A percentile compares a stretch with the other conserved stretches of the same genome.
phyloP scores from a whole-genome alignment of 1,140 invertebrate species.

The Pseudomyrmex cubaensis region DNA sequence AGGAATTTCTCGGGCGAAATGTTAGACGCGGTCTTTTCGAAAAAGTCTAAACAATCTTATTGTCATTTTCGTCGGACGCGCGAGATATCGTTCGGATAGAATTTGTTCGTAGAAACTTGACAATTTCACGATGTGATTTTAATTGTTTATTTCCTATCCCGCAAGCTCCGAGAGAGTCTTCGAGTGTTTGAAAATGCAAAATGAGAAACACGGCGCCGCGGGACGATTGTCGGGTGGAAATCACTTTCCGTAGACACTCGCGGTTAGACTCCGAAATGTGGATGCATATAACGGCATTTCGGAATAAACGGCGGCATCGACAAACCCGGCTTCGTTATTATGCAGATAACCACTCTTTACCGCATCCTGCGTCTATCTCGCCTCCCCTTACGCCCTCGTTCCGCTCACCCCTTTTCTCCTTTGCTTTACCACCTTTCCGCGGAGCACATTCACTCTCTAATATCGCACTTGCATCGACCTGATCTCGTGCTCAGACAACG shows the following conservation, averaged over 20 bases:
- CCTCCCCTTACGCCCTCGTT: not conserved
- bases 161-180: no score
- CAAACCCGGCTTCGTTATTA: slow-evolving; percentile 57
- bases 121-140: not conserved
- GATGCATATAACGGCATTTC: slow-evolving; percentile 46
- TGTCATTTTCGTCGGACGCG: not conserved
- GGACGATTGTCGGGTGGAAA: slow-evolving; percentile 30
- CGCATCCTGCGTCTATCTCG: slow-evolving; percentile 44
- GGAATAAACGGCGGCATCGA: slow-evolving; percentile 50
- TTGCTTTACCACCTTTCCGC: not conserved
- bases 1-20: slow-evolving; percentile 14
- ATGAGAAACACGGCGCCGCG: not conserved
- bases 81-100: not conserved
- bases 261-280: slow-evolving; percentile 38
- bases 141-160: no score
- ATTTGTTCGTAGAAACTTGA: not conserved
- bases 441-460: slow-evolving; percentile 39
- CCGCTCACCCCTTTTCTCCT: slow-evolving; percentile 2
- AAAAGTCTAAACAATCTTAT: not conserved
- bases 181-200: not conserved
- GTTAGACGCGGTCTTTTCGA: not conserved
- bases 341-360: slow-evolving; percentile 59
- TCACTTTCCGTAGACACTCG: slow-evolving; percentile 51
- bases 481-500: slow-evolving; percentile 56
- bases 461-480: slow-evolving; percentile 60